Conservation (phyloP, 2,888 invertebrate genomes). For the Nomada flava region DNA sequence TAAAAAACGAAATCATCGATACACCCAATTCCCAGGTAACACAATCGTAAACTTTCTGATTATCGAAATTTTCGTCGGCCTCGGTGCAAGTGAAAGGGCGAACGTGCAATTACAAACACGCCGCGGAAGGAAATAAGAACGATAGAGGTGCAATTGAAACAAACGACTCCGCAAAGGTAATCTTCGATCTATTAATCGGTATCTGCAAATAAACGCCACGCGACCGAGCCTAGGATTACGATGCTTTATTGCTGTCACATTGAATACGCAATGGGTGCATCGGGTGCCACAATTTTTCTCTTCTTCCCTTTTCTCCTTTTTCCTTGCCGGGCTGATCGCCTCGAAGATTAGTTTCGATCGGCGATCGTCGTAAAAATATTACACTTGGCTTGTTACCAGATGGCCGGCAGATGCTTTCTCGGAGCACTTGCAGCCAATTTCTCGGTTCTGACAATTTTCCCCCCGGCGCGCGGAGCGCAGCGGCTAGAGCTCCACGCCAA, state of each 20-base stretch:
- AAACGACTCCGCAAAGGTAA: background rate
- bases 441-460: slow-evolving; percentile 53
- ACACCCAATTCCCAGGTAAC: too few species aligned
- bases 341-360: slow-evolving; percentile 53
- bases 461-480: background rate
- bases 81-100: background rate
- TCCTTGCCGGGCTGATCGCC: slow-evolving; percentile 26
- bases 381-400: slow-evolving; percentile 58
- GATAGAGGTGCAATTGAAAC: background rate
- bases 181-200: background rate
- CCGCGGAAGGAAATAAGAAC: background rate
- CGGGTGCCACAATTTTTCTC: slow-evolving; percentile 44
- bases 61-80: too few species aligned
- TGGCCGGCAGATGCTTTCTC: slow-evolving; percentile 60
- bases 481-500: slow-evolving; percentile 23
- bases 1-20: too few species aligned
- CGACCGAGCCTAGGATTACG: background rate
- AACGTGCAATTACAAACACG: background rate
- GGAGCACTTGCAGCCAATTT: slow-evolving; percentile 53
- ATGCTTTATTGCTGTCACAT: slow-evolving; percentile 17
- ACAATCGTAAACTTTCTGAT: too few species aligned
- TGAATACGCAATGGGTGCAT: slow-evolving; percentile 13
- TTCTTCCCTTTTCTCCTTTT: slow-evolving; percentile 22
- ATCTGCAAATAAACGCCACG: background rate
- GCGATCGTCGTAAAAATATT: slow-evolving; percentile 59